Conservation (phyloP, 2,888 invertebrate species). For the Phyllotreta cruciferae region DNA sequence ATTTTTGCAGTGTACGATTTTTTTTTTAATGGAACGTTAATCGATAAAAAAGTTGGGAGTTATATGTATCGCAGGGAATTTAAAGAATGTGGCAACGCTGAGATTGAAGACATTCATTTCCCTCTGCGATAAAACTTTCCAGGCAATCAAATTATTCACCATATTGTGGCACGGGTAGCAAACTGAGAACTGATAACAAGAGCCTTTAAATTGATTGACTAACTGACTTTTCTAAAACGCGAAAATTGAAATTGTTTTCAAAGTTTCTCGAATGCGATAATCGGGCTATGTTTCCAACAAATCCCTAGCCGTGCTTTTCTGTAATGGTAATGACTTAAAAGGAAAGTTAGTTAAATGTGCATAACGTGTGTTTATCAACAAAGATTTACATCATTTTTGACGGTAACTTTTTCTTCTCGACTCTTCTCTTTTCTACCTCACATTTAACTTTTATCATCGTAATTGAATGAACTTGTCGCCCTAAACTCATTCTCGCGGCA, state of each 20-base stretch:
- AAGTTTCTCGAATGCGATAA: slow-evolving; percentile 46
- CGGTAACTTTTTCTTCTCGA: slow-evolving; percentile 34
- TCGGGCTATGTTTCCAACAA: slow-evolving; percentile 44
- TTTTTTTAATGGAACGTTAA: background rate
- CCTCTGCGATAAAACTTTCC: slow-evolving; percentile 56
- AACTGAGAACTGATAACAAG: slow-evolving; percentile 56
- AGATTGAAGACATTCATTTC: slow-evolving; percentile 53
- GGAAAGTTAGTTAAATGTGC: slow-evolving; percentile 38
- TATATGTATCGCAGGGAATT: background rate
- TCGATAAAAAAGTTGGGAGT: slow-evolving; percentile 10
- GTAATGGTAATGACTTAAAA: slow-evolving; percentile 38
- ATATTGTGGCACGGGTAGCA: slow-evolving; percentile 54
- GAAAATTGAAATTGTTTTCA: slow-evolving; percentile 52
- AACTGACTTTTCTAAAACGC: slow-evolving; percentile 52
- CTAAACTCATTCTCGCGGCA: slow-evolving; percentile 21
- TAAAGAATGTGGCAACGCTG: slow-evolving; percentile 22
- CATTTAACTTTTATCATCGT: slow-evolving; percentile 29
- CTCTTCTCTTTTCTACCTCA: slow-evolving; percentile 23
- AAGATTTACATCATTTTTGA: slow-evolving; percentile 35
- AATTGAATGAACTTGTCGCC: slow-evolving; percentile 31
- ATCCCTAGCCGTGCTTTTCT: slow-evolving; percentile 29
- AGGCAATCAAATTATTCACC: slow-evolving; percentile 58
- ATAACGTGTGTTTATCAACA: slow-evolving; percentile 37
- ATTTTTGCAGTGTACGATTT: background rate
- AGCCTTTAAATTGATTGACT: slow-evolving; percentile 57